These are phyloP conservation scores for Eupsilia transversa DNA, from an alignment of 2,888 invertebrate genomes.

Conservation along the genomic window DNA sequence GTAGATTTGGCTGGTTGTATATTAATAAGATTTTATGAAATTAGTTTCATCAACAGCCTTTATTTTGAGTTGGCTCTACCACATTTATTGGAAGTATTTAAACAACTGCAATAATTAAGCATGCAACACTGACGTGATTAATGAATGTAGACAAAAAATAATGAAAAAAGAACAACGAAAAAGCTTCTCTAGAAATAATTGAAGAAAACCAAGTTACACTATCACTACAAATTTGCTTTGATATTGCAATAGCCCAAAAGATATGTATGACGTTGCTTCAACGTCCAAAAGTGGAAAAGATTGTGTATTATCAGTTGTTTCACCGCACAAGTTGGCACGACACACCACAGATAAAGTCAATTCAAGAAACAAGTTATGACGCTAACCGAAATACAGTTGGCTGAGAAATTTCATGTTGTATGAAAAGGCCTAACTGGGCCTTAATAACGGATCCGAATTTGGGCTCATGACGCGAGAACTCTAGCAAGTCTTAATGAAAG, in stretches of 20 bases:
- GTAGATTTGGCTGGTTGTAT: not conserved
- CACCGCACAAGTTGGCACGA: conserved; percentile 43
- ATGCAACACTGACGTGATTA: conserved; percentile 27
- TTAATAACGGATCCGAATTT: not conserved
- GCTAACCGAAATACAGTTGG: conserved; percentile 33
- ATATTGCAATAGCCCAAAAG: conserved; percentile 15
- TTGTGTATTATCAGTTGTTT: conserved; percentile 44
- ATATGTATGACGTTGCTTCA: conserved; percentile 18
- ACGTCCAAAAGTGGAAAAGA: conserved; percentile 24
- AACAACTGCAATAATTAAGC: conserved; percentile 10
- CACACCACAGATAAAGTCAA: conserved; percentile 52
- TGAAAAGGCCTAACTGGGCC: conserved; percentile 17
- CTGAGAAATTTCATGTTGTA: conserved; percentile 28
- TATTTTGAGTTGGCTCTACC: not conserved
- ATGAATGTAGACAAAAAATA: conserved; percentile 30
- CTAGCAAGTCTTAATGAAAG: not conserved
- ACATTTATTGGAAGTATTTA: conserved; percentile 3
- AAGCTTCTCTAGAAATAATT: conserved; percentile 9
- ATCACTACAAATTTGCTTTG: not conserved
- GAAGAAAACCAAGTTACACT: not conserved
- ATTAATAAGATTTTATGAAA: no score
- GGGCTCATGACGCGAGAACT: not conserved
- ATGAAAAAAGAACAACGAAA: conserved; percentile 31
- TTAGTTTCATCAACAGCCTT: not conserved
- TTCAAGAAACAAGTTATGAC: conserved; percentile 55